Evolutionary conservation across 2,797 vertebrate genomes (phyloP).

Genomic region (Oreochromis mossambicus): DNA sequence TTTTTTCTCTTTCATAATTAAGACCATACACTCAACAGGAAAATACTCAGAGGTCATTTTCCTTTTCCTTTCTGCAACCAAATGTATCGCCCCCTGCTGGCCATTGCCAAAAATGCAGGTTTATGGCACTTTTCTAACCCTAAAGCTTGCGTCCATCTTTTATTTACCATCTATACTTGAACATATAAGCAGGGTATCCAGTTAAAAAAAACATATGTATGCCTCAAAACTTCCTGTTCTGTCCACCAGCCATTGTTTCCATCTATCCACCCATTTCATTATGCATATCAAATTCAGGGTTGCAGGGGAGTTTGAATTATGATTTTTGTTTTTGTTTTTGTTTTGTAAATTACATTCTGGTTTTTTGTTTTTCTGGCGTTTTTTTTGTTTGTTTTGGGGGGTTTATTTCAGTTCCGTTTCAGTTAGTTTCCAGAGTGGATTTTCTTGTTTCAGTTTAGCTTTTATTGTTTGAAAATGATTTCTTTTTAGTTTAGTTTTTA

Average conservation of each 20-base stretch:
- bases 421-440: accelerated
- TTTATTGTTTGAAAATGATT: neutral
- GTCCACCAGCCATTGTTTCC: neutral
- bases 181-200: neutral
- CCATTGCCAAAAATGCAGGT: neutral
- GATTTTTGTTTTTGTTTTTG: neutral
- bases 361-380: too few species aligned
- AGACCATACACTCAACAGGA: neutral
- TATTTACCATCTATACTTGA: neutral
- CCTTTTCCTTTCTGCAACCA: neutral
- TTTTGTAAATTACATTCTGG: too few species aligned
- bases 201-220: neutral
- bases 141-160: neutral
- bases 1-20: neutral
- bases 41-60: neutral
- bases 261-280: neutral
- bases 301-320: neutral
- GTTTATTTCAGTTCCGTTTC: neutral
- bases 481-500: neutral
- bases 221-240: neutral
- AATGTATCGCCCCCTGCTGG: neutral
- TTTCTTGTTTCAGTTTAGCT: neutral
- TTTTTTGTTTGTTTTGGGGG: accelerated
- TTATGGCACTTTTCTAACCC: neutral
- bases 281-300: neutral